Evolutionary conservation across 2,888 invertebrate genomes (phyloP), one percentile per base, ranked within the genome.

Genomic region (Aquatica leii): DNA sequence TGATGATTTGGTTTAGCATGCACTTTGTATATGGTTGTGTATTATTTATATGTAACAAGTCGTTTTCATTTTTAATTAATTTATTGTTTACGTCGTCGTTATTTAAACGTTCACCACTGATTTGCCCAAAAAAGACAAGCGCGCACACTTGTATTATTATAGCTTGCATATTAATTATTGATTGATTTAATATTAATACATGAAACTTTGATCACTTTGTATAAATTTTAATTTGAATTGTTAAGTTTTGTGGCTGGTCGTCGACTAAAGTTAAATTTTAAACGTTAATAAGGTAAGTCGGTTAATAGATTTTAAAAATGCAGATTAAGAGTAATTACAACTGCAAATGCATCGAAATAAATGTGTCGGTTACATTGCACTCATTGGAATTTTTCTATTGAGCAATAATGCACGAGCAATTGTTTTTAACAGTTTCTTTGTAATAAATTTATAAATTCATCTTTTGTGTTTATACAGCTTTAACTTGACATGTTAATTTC

Each of bases 401-500:
- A 14, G 41, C 14, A 43, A 43, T 43, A 15, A 2, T 43, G 8
- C 17, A 40, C 6, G 40, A 40, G 14, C 41, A 4, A 14, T 43
- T 14, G 41, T 8, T 37, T 53, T 53, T 53, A n/a, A 37, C 40
- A 41, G 41, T 53, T 53, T 41, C 41, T 21, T 35, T 35, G 17
- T 24, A 49, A 48, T 49, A 59, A 59, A 59, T 59, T 48, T 62
- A 40, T 53, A 57, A 62, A 20, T 35, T 57, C 46, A 34, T 53
- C 54, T 31, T 49, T 63, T 58, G 58, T 59, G 17, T 12, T n/a
- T 52, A 52, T 59, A 18, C 14, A 37, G 55, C 46, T 34, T 48
- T 55, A 66, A 63, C 65, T 55, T 69, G 68, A 66, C 68, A 69
- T 59, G 68, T 69, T 69, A 69, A 69, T 69, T 69, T 69, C 68